Base-by-base conservation (phyloP, 2,113 vertebrate species). In the Orthonyx spaldingii region DNA sequence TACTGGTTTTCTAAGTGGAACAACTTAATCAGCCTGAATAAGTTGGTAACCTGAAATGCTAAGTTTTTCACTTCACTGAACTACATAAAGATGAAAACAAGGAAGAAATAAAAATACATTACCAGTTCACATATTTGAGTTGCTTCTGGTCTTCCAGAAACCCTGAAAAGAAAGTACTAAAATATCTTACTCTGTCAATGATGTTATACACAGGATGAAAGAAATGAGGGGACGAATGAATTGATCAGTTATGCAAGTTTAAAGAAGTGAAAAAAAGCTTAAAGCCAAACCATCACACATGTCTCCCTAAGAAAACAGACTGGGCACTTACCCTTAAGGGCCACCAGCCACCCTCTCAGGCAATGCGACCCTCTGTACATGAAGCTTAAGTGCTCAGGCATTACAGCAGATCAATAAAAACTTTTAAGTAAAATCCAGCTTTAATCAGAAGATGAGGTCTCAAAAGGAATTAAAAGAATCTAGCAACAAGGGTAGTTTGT, bases 41-140 rank as follows among this genome's bases (percentile, higher is more conserved):
- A 70, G 11, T 13, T 17, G 10, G 28, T 30, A 80, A 55, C 0
- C 2, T 10, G 6, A 68, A 74, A 64, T 21, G 12, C 28, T 15
- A 42, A 32, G 11, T 21, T 68, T 32, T 63, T 77, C 11, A 33
- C 30, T 69, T 84, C 55, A 90, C 16, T 30, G 28, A 42, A 72
- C 57, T n/a, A 44, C 8, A 42, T 16, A 24, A 74, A 55, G 9
- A 23, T 7, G 18, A 75, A 81, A 61, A 19, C 3, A 75, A 95
- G 17, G 72, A 90, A 87, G 33, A 84, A 92, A 22, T 23, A 57
- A 90, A 69, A 97, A 50, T 42, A 24, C 86, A 96, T 99, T 97
- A 99, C 99, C 98, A 99, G 97, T n/a, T 98, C 96, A 80, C 99
- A 97, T 78, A 98, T 94, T 92, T 98, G 98, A 79, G 98, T 98